phyloP scores from a whole-genome alignment of 1,140 invertebrate genomes.

The Limonius californicus region DNA sequence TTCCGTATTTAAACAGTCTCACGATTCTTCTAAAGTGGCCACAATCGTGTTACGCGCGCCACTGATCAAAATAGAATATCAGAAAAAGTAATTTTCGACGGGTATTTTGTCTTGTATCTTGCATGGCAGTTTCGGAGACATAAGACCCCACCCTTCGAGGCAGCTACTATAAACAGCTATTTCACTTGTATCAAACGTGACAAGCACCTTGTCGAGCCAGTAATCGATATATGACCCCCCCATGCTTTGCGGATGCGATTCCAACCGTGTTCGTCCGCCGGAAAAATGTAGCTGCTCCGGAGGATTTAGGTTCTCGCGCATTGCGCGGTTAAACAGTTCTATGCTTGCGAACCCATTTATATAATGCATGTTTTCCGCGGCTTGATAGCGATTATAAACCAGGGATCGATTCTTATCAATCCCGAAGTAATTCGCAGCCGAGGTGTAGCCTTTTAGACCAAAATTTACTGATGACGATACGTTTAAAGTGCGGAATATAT shows the following conservation, averaged over 20 bases:
- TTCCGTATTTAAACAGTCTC: too few relatives aligned
- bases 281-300: slow-evolving; percentile 19
- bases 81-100: too few relatives aligned
- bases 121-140: slow-evolving; percentile 3
- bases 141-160: slow-evolving; percentile 24
- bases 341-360: slow-evolving; percentile 2
- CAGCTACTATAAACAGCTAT: slow-evolving; percentile 36
- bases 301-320: slow-evolving; percentile 15
- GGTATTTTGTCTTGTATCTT: neutral
- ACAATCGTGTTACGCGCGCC: too few relatives aligned
- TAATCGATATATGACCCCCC: slow-evolving; percentile 32
- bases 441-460: too few relatives aligned
- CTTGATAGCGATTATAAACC: neutral
- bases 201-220: slow-evolving; percentile 38
- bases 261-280: slow-evolving; percentile 18
- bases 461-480: too few relatives aligned
- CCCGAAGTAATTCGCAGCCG: too few relatives aligned
- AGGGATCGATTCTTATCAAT: too few relatives aligned
- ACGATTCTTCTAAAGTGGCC: too few relatives aligned
- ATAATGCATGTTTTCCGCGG: slow-evolving; percentile 5
- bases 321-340: slow-evolving; percentile 10
- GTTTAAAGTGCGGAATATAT: too few relatives aligned
- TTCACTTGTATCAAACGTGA: slow-evolving; percentile 40
- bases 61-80: too few relatives aligned
- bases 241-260: slow-evolving; percentile 17